These are phyloP conservation scores for Donacobius atricapilla DNA, from an alignment of 2,113 vertebrate species.

Conservation along the genomic window DNA sequence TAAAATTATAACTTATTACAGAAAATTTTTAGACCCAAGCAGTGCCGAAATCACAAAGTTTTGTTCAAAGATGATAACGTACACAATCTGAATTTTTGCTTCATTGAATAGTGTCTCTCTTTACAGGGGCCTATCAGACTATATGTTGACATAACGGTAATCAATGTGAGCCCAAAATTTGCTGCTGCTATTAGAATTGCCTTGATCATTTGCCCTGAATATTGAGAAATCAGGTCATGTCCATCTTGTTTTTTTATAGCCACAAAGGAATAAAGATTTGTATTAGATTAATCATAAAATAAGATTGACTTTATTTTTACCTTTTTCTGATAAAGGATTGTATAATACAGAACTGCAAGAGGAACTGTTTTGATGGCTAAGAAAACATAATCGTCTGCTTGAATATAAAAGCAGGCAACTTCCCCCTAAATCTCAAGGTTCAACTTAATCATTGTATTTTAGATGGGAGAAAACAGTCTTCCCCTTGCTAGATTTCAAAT, in stretches of 20 bases:
- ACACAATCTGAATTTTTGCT: background rate
- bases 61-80: background rate
- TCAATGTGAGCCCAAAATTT: background rate
- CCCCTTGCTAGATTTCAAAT: background rate
- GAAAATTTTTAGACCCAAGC: background rate
- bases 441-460: background rate
- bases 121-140: background rate
- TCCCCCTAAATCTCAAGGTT: background rate
- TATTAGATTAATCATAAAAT: background rate
- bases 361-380: rapidly evolving
- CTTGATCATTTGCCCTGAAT: background rate
- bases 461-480: background rate
- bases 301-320: background rate
- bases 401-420: background rate
- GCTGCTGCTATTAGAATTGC: background rate
- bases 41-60: background rate
- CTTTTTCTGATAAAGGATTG: background rate
- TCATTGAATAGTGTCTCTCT: rapidly evolving
- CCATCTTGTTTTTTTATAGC: background rate
- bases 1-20: background rate
- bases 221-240: background rate
- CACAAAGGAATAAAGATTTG: background rate
- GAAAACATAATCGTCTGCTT: background rate
- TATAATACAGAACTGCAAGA: background rate
- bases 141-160: background rate